Evolutionary conservation across 2,113 vertebrate species (phyloP).

Genomic region (Phocoena sinus): DNA sequence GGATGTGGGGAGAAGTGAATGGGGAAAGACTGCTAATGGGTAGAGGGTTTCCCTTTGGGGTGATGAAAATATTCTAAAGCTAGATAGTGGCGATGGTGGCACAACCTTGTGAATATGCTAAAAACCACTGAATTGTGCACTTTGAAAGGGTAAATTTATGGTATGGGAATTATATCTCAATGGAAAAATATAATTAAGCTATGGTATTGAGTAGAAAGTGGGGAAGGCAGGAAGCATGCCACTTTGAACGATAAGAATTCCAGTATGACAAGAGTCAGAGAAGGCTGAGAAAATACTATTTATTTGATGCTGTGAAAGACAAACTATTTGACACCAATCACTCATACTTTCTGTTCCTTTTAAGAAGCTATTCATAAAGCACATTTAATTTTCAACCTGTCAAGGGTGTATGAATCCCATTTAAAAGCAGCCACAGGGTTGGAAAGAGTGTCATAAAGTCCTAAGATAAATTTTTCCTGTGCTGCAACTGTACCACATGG

Average conservation of each 20-base stretch:
- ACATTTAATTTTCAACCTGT: not conserved
- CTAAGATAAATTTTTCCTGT: not conserved
- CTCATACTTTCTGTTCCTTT: not conserved
- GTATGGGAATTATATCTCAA: not conserved
- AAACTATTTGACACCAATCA: slow-evolving; percentile 22
- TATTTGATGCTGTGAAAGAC: not conserved
- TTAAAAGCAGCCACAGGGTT: not conserved
- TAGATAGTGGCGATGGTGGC: not conserved
- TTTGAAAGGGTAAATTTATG: not conserved
- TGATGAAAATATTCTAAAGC: not conserved
- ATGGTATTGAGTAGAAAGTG: not conserved
- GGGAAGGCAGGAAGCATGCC: not conserved
- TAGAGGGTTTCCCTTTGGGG: not conserved
- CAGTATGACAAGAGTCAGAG: not conserved
- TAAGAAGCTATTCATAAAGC: not conserved
- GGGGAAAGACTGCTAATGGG: not conserved
- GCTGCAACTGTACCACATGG: not conserved
- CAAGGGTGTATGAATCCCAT: not conserved
- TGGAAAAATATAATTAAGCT: not conserved
- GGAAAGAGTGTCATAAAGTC: not conserved
- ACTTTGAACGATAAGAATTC: not conserved
- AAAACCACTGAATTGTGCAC: not conserved
- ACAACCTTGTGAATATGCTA: not conserved
- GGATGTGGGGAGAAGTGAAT: not conserved
- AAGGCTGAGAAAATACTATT: slow-evolving; percentile 1